Base-by-base conservation (phyloP, 2,888 invertebrate genomes). In the Nyleta sp. region DNA sequence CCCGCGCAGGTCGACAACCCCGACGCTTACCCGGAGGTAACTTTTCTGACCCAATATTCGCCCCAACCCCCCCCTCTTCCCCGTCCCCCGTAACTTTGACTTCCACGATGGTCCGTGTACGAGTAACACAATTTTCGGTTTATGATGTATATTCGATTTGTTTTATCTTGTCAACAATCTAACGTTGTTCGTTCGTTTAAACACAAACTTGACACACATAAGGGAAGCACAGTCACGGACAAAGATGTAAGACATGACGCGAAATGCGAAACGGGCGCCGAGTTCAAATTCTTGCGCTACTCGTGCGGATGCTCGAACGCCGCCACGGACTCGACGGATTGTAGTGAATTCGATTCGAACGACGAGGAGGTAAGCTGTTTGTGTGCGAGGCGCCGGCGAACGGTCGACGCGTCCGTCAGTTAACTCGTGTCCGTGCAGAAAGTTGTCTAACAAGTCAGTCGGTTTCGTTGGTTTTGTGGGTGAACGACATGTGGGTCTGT, bases 1-100 rank as follows among this genome's bases (percentile, higher is more conserved):
- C 83, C 86, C 15, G 72, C 84, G 33, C 85, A 85, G 62, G 31
- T 82, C n/a, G 90, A 90, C 55, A 81, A 73, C 40, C 85, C 86
- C 60, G 90, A 89, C 1, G 42, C 53, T 48, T 48, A 62, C 53
- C 50, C 80, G 1, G 88, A 88, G 83, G 88, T 82, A 80, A 44
- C 35, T 20, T 31, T 13, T 18, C 18, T 24, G 8, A 11, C 13
- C n/a, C n/a, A n/a, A n/a, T n/a, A n/a, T n/a, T n/a, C n/a, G n/a
- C n/a, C n/a, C n/a, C n/a, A n/a, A n/a, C n/a, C n/a, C n/a, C n/a
- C n/a, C n/a, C n/a, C n/a, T n/a, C n/a, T n/a, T n/a, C n/a, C n/a
- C n/a, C n/a, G n/a, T n/a, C n/a, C n/a, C n/a, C n/a, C n/a, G n/a
- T n/a, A n/a, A n/a, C n/a, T n/a, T n/a, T n/a, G n/a, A n/a, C n/a